These are phyloP conservation scores for Frieseomelitta varia DNA, from an alignment of 1,140 invertebrate genomes.

Conservation along the genomic window DNA sequence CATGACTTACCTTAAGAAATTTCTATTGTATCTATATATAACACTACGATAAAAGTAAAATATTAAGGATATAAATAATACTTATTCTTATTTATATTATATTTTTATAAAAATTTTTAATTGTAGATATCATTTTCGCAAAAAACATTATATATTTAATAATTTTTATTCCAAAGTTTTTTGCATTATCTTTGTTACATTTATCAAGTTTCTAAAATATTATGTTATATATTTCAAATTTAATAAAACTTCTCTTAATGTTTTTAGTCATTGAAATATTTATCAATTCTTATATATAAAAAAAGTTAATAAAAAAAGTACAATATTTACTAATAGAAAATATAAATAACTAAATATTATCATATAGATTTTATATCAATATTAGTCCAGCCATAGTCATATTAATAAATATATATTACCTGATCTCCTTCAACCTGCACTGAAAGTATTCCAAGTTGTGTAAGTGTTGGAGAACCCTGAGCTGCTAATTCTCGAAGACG, in stretches of 20 bases:
- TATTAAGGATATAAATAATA: background rate
- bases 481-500: conserved; percentile 94
- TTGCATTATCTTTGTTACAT: background rate
- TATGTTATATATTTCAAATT: background rate
- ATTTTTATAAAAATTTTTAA: background rate
- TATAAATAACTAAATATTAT: background rate
- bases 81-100: background rate
- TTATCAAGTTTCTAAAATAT: background rate
- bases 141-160: background rate
- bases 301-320: background rate
- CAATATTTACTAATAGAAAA: background rate
- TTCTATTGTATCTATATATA: background rate
- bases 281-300: background rate
- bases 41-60: background rate
- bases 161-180: background rate
- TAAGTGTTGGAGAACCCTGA: conserved; percentile 92
- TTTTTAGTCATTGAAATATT: background rate
- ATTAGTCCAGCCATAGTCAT: background rate
- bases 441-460: conserved; percentile 95
- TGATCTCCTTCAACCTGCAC: conserved; percentile 98
- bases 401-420: conserved; percentile 80
- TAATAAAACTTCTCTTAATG: background rate
- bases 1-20: too few relatives aligned
- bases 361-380: background rate
- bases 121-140: background rate